Evolutionary conservation across 2,797 vertebrate genomes (phyloP).

Genomic region (Gymnoscopelus braueri): DNA sequence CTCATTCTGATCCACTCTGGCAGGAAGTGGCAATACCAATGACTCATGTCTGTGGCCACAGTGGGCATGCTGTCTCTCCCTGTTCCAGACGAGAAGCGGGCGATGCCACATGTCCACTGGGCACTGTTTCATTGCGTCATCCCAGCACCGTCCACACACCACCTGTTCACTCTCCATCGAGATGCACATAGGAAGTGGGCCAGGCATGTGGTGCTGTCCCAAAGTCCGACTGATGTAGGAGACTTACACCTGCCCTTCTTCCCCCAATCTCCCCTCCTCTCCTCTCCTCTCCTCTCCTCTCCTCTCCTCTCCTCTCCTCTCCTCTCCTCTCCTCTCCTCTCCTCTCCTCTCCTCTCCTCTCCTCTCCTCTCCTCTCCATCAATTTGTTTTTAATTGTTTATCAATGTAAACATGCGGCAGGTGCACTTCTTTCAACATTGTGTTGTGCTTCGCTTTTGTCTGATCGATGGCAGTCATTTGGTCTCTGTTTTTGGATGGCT

Average conservation of each 20-base stretch:
- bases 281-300: constrained; percentile 21
- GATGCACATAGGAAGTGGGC: constrained; percentile 67
- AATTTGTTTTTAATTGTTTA: too few relatives aligned
- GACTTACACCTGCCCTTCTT: constrained; percentile 20
- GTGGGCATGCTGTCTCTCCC: constrained; percentile 61
- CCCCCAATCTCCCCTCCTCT: constrained; percentile 19
- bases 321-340: constrained; percentile 26
- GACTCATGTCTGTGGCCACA: constrained; percentile 70
- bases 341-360: constrained; percentile 34
- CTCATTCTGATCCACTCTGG: constrained; percentile 67
- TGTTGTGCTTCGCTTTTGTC: too few relatives aligned
- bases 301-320: constrained; percentile 15
- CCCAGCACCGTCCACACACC: constrained; percentile 72
- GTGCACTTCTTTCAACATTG: too few relatives aligned
- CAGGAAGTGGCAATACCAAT: constrained; percentile 71
- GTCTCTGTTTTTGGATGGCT: too few relatives aligned
- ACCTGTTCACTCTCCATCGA: constrained; percentile 78
- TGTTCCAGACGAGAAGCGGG: constrained; percentile 68
- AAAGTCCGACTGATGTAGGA: constrained; percentile 55
- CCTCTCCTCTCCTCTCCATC: constrained; percentile 12
- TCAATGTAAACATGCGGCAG: too few relatives aligned
- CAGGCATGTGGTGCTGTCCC: constrained; percentile 75
- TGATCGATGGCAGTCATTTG: background rate
- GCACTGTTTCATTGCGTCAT: constrained; percentile 68
- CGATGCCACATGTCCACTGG: constrained; percentile 77